Evolutionary conservation across 2,888 invertebrate species (phyloP).

Genomic region (Furcula furcula): DNA sequence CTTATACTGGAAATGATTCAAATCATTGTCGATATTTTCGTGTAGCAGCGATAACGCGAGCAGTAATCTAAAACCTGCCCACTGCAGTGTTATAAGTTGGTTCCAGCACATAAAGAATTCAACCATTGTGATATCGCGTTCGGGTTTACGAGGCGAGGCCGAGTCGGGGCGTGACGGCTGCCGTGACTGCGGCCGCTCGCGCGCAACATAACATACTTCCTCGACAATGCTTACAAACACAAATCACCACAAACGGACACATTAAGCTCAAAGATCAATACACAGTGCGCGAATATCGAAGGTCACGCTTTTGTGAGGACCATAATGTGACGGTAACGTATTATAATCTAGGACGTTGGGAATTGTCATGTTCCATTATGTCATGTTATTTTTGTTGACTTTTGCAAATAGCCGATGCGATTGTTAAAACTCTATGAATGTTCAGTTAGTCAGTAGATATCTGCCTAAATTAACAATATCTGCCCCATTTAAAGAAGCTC

Average conservation of each 20-base stretch:
- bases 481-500: too few relatives aligned
- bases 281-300: conserved; percentile 29
- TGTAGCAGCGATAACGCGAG: conserved; percentile 10
- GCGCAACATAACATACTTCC: conserved; percentile 52
- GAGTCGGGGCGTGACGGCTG: conserved; percentile 61
- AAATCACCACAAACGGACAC: conserved; percentile 21
- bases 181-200: conserved; percentile 46
- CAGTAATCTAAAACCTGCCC: conserved; percentile 3
- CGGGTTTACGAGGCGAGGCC: conserved; percentile 71
- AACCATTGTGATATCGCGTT: conserved; percentile 57
- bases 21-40: conserved; percentile 1
- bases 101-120: conserved; percentile 51
- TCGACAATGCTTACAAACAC: conserved; percentile 33
- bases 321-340: background rate
- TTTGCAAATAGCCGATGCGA: too few relatives aligned
- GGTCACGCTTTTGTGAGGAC: conserved; percentile 20
- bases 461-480: too few relatives aligned
- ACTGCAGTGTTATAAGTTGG: conserved; percentile 8
- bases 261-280: conserved; percentile 17
- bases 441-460: too few relatives aligned
- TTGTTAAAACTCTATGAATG: too few relatives aligned
- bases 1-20: background rate
- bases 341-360: background rate
- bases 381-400: too few relatives aligned
- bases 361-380: background rate